Evolutionary conservation across 1,140 invertebrate genomes (phyloP).

Genomic region (Aradophagus sp.): DNA sequence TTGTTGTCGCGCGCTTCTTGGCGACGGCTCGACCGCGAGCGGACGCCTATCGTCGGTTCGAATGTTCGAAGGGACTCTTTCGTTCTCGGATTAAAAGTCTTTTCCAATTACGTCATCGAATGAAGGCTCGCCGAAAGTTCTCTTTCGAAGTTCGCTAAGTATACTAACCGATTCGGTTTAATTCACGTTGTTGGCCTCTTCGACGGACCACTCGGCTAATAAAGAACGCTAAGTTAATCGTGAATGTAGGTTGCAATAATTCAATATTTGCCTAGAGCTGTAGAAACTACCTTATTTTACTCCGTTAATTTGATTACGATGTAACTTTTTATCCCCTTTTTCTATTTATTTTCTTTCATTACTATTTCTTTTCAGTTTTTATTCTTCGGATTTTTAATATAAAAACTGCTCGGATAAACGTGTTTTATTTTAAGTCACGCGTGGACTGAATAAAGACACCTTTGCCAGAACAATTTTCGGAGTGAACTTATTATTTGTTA

Average conservation of each 20-base stretch:
- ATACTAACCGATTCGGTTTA: slow-evolving; percentile 56
- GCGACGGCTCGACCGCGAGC: slow-evolving; percentile 3
- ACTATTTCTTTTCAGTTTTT: no score
- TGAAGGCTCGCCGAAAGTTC: slow-evolving; percentile 43
- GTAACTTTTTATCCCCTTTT: no score
- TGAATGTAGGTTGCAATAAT: slow-evolving; percentile 46
- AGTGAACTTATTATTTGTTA: no score
- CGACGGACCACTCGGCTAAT: slow-evolving; percentile 44
- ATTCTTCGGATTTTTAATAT: no score
- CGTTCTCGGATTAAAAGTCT: slow-evolving; percentile 22
- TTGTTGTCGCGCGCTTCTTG: neutral
- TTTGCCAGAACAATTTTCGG: no score
- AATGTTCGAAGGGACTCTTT: slow-evolving; percentile 17
- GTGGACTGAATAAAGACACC: no score
- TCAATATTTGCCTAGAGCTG: slow-evolving; percentile 39
- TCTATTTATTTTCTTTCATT: no score
- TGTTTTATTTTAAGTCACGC: no score
- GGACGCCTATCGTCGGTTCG: slow-evolving; percentile 19
- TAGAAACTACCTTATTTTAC: slow-evolving; percentile 40
- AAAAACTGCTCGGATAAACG: no score
- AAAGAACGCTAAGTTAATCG: slow-evolving; percentile 46
- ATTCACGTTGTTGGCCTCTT: slow-evolving; percentile 51
- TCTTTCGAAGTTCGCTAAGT: slow-evolving; percentile 45
- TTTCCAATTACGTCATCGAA: slow-evolving; percentile 54
- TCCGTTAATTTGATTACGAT: slow-evolving; percentile 43